These are phyloP conservation scores for Lutraria lutraria DNA, from an alignment of 2,888 invertebrate species.

Conservation along the genomic window DNA sequence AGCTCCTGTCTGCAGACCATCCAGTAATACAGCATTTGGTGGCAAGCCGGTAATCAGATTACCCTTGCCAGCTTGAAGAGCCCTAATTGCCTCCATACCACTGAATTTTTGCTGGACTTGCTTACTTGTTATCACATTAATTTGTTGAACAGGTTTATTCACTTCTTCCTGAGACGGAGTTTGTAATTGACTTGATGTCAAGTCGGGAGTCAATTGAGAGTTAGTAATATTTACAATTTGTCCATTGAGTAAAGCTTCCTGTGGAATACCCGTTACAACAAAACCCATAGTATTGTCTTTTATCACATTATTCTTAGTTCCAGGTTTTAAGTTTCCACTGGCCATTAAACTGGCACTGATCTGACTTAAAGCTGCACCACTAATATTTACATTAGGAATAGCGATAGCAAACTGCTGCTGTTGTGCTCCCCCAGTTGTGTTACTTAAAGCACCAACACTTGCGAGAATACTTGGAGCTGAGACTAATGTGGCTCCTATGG, in stretches of 20 bases:
- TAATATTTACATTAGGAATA: constrained; percentile 77
- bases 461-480: constrained; percentile 68
- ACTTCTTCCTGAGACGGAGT: constrained; percentile 64
- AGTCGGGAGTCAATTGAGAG: constrained; percentile 73
- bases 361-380: constrained; percentile 73
- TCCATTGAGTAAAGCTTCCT: constrained; percentile 79
- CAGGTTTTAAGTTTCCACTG: constrained; percentile 68
- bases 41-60: constrained; percentile 70
- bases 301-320: constrained; percentile 77
- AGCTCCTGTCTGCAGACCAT: constrained; percentile 73
- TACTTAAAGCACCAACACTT: constrained; percentile 71
- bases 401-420: constrained; percentile 76
- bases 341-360: constrained; percentile 75
- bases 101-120: constrained; percentile 58
- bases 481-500: constrained; percentile 59
- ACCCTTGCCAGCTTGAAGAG: constrained; percentile 65
- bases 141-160: constrained; percentile 62
- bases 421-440: constrained; percentile 64
- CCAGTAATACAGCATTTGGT: constrained; percentile 78
- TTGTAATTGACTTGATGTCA: constrained; percentile 70
- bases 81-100: constrained; percentile 63
- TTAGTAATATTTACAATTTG: constrained; percentile 81
- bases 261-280: constrained; percentile 79
- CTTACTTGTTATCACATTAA: constrained; percentile 62
- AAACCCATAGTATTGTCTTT: constrained; percentile 74